Conservation (phyloP, 2,888 invertebrate species). For the Scrobipalpa costella region DNA sequence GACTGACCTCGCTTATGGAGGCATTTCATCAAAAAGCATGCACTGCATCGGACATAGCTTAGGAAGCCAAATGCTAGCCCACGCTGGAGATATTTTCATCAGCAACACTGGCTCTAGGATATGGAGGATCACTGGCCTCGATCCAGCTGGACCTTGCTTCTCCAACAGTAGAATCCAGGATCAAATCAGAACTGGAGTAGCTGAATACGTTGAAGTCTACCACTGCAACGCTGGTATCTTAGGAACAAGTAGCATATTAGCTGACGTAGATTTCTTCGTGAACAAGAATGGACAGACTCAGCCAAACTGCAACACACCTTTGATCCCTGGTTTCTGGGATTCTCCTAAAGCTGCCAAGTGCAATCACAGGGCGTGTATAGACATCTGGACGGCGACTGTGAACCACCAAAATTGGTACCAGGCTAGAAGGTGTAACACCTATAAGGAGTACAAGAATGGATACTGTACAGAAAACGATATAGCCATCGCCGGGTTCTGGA, state of each 20-base stretch:
- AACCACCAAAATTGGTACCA: slow-evolving; percentile 54
- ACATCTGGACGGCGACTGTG: slow-evolving; percentile 63
- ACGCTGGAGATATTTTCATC: slow-evolving; percentile 57
- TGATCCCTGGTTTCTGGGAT: slow-evolving; percentile 62
- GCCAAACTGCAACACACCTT: slow-evolving; percentile 73
- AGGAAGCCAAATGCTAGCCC: slow-evolving; percentile 66
- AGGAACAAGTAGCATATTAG: slow-evolving; percentile 74
- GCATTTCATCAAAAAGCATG: slow-evolving; percentile 59
- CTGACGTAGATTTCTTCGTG: slow-evolving; percentile 81
- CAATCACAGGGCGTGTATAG: slow-evolving; percentile 64
- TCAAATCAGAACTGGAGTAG: slow-evolving; percentile 78
- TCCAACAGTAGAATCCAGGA: slow-evolving; percentile 61
- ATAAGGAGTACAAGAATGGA: slow-evolving; percentile 56
- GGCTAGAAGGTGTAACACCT: slow-evolving; percentile 64
- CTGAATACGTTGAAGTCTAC: slow-evolving; percentile 81
- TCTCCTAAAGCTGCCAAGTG: slow-evolving; percentile 68
- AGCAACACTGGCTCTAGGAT: slow-evolving; percentile 56
- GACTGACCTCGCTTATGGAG: slow-evolving; percentile 48
- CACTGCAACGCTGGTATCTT: slow-evolving; percentile 82
- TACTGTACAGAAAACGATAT: slow-evolving; percentile 52
- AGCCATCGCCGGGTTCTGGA: slow-evolving; percentile 66
- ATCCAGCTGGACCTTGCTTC: slow-evolving; percentile 75
- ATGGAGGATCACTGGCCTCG: slow-evolving; percentile 63
- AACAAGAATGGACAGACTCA: slow-evolving; percentile 81
- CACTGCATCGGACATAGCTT: slow-evolving; percentile 72